Base-by-base conservation (phyloP, 2,888 invertebrate species). In the Ormia ochracea region DNA sequence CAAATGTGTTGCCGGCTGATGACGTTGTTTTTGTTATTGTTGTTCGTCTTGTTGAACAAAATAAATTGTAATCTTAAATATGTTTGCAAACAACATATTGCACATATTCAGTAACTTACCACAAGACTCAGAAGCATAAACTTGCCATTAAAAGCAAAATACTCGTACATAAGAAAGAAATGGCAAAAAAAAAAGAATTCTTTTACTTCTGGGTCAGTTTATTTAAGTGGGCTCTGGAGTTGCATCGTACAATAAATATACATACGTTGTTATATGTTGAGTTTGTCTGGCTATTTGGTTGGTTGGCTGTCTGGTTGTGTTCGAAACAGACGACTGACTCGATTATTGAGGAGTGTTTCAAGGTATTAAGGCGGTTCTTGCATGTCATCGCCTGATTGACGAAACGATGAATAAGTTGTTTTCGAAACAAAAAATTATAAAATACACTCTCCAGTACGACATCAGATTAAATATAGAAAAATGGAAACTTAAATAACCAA, bases 381-480 rank as follows among this genome's bases (percentile, higher is more conserved):
- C 85, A 85, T 86, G 85, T 86, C 86, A 86, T 84, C 85, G 85
- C 86, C 86, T 86, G 86, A 86, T 86, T 86, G 86, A 86, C 84
- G 86, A 84, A 85, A 84, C 84, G 84, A 84, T 85, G 85, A 84
- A 83, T 78, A 84, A 85, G 83, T 83, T 84, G 83, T 83, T 83
- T 63, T 68, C 68, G 41, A 80, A 80, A 56, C 36, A 58, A 50
- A 58, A 74, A 65, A 54, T 41, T 38, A 52, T 50, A 65, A 59
- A 58, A 48, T 50, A 58, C 41, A 66, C 36, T 61, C 43, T 23
- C n/a, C n/a, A 17, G 36, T 6, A 48, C 58, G 38, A 50, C 61
- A 63, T 10, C 52, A 45, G 45, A 54, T 23, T 17, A 45, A 45
- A 69, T 45, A 5, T 61, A 58, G 28, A 21, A 52, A 43, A n/a